Base-by-base conservation (phyloP, 2,113 vertebrate genomes). In the Anolis carolinensis region DNA sequence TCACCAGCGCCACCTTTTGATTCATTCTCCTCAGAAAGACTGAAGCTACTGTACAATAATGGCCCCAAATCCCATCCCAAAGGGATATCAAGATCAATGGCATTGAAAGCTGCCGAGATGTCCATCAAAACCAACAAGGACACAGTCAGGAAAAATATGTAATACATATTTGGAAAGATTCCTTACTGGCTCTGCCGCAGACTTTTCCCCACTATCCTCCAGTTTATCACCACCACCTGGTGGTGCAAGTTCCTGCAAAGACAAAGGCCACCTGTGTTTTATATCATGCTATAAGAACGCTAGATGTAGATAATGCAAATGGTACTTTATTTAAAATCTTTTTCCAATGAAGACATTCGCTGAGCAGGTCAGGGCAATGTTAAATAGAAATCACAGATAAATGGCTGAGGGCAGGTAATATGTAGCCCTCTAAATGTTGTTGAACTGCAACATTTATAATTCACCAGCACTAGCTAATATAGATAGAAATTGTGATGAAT, bases 241-340 rank as follows among this genome's bases (percentile, higher is more conserved):
- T 9, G 78, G 70, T 21, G 78, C 85, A 67, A 81, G 78, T 81
- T 88, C 87, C 83, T 88, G 59, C 32, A 83, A 80, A 84, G 80
- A 25, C 27, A 32, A 9, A 65, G 36, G 30, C 2, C 1, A 27
- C 34, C 65, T 72, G 59, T 72, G 44, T n/a, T 71, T 5, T 20
- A 50, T 7, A 48, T 34, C 52, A 32, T 30, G 4, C 50, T 21
- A 48, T 27, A 81, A 75, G 23, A 27, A 13, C 27, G 21, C 25
- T 48, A 34, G 44, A 50, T 14, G 20, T 18, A 32, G 30, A 10
- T 5, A 36, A 16, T 48, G 62, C 13, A 79, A 20, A 7, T 80
- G 27, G 62, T 25, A 9, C 8, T 23, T 39, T 18, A 18, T 72
- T 18, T 21, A 20, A 73, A 63, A 44, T 32, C 27, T 68, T 78